phyloP scores from a whole-genome alignment of 2,888 invertebrate species.

The Heteromyza rotundicornis region DNA sequence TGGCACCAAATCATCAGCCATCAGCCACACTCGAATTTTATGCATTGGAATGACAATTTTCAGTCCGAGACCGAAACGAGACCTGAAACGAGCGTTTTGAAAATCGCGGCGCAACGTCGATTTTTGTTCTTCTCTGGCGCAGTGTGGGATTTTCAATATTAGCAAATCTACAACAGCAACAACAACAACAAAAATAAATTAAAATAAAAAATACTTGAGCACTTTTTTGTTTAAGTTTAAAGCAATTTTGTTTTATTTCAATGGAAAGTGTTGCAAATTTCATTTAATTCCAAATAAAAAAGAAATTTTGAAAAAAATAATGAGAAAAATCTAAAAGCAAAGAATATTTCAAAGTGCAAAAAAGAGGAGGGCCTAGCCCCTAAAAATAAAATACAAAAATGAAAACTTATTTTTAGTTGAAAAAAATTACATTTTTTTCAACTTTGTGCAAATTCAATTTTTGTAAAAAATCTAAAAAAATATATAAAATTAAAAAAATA shows the following conservation, averaged over 20 bases:
- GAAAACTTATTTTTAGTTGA: background rate
- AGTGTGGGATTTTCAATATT: constrained; percentile 38
- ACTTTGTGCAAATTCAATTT: background rate
- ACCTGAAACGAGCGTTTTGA: constrained; percentile 61
- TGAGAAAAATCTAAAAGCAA: background rate
- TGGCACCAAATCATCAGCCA: no score
- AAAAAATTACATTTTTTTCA: background rate
- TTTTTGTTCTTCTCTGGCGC: constrained; percentile 36
- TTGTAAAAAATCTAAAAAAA: constrained; percentile 9
- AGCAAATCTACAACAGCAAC: constrained; percentile 12
- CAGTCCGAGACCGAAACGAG: constrained; percentile 53
- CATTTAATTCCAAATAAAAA: constrained; percentile 12
- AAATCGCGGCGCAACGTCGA: constrained; percentile 39
- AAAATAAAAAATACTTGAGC: background rate
- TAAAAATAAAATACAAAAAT: constrained; percentile 19
- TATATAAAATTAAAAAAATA: background rate
- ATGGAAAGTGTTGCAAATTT: constrained; percentile 23
- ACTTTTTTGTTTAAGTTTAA: background rate
- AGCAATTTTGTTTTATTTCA: background rate
- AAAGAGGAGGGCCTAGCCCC: no score
- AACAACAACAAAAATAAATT: constrained; percentile 16
- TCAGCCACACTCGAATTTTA: no score
- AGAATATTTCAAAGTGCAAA: constrained; percentile 15
- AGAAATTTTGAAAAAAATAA: constrained; percentile 4
- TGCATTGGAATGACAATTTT: constrained; percentile 26